phyloP scores from a whole-genome alignment of 2,888 invertebrate genomes.

The Hartigia nigra region DNA sequence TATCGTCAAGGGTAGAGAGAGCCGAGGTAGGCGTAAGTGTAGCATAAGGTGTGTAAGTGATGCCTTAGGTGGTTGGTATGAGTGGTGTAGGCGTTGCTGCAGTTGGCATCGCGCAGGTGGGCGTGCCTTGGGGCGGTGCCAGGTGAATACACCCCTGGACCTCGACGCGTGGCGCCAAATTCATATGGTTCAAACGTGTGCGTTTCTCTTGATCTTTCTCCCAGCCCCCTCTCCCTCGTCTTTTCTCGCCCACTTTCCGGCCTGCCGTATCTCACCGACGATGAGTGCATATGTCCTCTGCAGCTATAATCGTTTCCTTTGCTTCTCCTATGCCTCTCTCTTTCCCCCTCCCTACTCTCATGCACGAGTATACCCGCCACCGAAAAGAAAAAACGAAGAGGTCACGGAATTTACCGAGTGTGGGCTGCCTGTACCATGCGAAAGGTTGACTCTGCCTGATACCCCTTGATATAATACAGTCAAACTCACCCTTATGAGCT shows the following conservation, averaged over 20 bases:
- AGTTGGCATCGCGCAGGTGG: conserved; percentile 60
- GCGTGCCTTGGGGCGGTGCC: conserved; percentile 65
- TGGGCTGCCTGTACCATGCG: conserved; percentile 13
- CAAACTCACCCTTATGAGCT: not conserved
- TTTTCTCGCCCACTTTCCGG: not conserved
- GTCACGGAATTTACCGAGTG: not conserved
- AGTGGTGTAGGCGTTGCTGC: conserved; percentile 59
- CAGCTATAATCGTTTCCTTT: not conserved
- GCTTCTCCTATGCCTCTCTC: conserved; percentile 4
- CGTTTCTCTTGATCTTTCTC: not conserved
- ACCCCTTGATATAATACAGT: not conserved
- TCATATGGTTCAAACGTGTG: conserved; percentile 27
- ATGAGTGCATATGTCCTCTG: not conserved
- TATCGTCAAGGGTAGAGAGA: conserved; percentile 28
- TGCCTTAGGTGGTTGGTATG: conserved; percentile 28
- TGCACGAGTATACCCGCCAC: not conserved
- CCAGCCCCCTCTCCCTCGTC: not conserved
- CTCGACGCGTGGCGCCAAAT: conserved; percentile 49
- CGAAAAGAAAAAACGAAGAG: not conserved
- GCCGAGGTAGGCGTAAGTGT: conserved; percentile 43
- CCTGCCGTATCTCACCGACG: not conserved
- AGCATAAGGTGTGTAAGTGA: conserved; percentile 29
- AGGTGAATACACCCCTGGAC: conserved; percentile 60
- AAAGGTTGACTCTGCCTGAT: conserved; percentile 21
- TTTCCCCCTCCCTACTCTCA: not conserved